A percentile compares a stretch with the other conserved stretches of the same genome.
phyloP scores from a whole-genome alignment of 2,797 vertebrate species.

The Anguilla anguilla region DNA sequence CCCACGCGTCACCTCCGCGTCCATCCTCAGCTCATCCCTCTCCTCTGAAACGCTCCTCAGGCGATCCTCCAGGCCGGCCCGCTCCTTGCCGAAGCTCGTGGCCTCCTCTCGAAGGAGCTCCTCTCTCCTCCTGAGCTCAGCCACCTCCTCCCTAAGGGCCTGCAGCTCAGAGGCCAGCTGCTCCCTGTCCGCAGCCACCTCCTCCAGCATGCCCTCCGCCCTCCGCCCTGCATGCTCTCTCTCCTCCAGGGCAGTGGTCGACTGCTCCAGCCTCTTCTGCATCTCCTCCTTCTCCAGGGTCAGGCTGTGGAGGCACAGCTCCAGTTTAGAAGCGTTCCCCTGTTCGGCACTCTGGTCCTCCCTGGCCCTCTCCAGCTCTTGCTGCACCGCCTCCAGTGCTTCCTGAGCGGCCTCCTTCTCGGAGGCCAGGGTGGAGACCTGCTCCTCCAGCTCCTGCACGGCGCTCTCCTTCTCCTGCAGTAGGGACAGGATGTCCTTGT shows the following conservation, averaged over 20 bases:
- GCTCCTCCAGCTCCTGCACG: slow-evolving; percentile 72
- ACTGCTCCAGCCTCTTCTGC: slow-evolving; percentile 67
- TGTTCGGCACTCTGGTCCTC: slow-evolving; percentile 60
- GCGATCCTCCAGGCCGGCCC: slow-evolving; percentile 62
- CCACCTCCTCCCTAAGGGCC: slow-evolving; percentile 58
- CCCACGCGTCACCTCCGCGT: slow-evolving; percentile 60
- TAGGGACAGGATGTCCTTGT: slow-evolving; percentile 64
- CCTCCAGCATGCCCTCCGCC: slow-evolving; percentile 68
- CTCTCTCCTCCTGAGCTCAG: slow-evolving; percentile 64
- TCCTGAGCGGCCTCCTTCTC: slow-evolving; percentile 66
- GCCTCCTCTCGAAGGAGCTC: slow-evolving; percentile 47
- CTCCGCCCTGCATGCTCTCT: slow-evolving; percentile 57
- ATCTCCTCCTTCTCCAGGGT: slow-evolving; percentile 65
- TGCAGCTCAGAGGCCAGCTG: slow-evolving; percentile 59
- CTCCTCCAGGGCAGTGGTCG: slow-evolving; percentile 63
- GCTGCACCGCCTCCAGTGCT: slow-evolving; percentile 61
- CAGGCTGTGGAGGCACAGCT: slow-evolving; percentile 62
- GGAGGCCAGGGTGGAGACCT: slow-evolving; percentile 59
- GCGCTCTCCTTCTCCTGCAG: slow-evolving; percentile 72
- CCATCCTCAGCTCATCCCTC: slow-evolving; percentile 57
- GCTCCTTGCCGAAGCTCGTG: slow-evolving; percentile 56
- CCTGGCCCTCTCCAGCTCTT: slow-evolving; percentile 32
- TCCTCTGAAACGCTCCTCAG: slow-evolving; percentile 58
- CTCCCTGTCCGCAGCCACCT: slow-evolving; percentile 65
- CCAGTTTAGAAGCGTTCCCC: slow-evolving; percentile 59